Evolutionary conservation across 2,888 invertebrate species (phyloP), one percentile per base, ranked within the genome.

Genomic region (Cyclophora punctaria): DNA sequence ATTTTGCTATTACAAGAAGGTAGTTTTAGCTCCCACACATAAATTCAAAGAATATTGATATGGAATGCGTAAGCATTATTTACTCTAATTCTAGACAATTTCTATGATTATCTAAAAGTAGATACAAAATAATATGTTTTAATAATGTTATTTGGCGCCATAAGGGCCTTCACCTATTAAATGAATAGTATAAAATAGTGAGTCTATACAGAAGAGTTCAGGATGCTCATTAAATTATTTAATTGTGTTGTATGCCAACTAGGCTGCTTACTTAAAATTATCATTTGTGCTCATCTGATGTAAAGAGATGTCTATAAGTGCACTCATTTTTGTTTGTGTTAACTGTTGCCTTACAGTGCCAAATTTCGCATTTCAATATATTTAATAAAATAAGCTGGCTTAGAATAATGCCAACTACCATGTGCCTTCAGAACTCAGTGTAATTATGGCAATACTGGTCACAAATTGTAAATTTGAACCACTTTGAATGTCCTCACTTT

Each of bases 161-260:
- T 44, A 49, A 41, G 51, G 52, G 53, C 50, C 44, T 43, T 44
- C 44, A 50, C 48, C 49, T 56, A 47, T 48, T 49, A 46, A 51
- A 55, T 63, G 55, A 51, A 63, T 64, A 58, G 58, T 46, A 56
- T 55, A 50, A 53, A 52, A 63, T 70, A 66, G 66, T 59, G 63
- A 66, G 56, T 60, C 63, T 58, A 67, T 61, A 55, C 53, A 63
- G 67, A 62, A 70, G 65, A 70, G 72, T 71, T 82, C 83, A 82
- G 82, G 79, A 81, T 84, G 79, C 85, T 86, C 85, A 85, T 86
- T 84, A 81, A 81, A 73, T 64, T 61, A 62, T 37, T 37, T 37
- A 5, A 20, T 20, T 20, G 20, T 20, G 20, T 20, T 20, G 20
- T 20, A 20, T 20, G 20, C 20, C 20, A 20, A 20, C 20, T 20